phyloP scores from a whole-genome alignment of 2,797 vertebrate genomes.

The Taeniopygia guttata region DNA sequence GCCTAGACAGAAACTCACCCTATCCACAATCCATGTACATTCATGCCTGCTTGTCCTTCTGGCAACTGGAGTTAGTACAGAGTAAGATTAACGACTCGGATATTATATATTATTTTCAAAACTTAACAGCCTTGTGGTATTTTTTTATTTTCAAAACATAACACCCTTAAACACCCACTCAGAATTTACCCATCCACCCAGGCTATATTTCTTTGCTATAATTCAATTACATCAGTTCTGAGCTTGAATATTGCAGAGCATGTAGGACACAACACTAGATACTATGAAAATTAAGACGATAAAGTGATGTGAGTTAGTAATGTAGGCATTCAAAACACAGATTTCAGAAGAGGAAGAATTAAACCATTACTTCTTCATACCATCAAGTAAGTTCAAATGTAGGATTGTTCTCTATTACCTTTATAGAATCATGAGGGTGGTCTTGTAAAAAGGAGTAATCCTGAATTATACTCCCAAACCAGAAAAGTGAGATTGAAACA shows the following conservation, averaged over 20 bases:
- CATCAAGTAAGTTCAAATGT: background rate
- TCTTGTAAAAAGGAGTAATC: background rate
- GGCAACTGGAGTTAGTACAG: background rate
- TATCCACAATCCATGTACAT: background rate
- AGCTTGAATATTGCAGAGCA: background rate
- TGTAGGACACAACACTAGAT: background rate
- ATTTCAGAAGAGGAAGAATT: background rate
- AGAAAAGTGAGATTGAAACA: background rate
- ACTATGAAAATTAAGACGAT: background rate
- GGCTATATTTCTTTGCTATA: background rate
- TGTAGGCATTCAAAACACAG: background rate
- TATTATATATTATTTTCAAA: background rate
- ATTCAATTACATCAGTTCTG: background rate
- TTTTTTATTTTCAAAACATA: background rate
- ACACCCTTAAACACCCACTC: background rate
- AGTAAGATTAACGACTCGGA: background rate
- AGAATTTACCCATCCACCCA: background rate
- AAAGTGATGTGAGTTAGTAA: background rate
- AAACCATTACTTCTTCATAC: background rate
- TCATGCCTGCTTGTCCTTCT: background rate
- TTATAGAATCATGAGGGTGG: background rate
- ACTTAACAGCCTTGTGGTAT: background rate
- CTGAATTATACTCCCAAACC: background rate
- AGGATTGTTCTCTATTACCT: background rate
- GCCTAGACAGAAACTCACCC: background rate